A percentile compares a stretch with the other conserved stretches of the same genome.
phyloP scores from a whole-genome alignment of 2,797 vertebrate genomes.

The Halcyon chelicuti region DNA sequence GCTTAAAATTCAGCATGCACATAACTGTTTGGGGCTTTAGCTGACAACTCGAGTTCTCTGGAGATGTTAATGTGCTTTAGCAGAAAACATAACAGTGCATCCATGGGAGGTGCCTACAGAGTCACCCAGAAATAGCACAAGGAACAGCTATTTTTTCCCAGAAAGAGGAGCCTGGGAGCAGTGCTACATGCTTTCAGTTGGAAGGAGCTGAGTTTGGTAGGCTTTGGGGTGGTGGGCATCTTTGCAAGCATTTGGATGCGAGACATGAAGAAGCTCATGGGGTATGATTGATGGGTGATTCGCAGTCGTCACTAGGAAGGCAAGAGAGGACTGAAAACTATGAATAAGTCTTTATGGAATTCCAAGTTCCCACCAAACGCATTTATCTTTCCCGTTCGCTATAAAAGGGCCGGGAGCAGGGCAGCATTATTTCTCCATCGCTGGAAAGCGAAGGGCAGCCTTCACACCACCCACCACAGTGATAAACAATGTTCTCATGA shows the following conservation, averaged over 20 bases:
- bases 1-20: slow-evolving; percentile 59
- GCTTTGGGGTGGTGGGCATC: slow-evolving; percentile 4
- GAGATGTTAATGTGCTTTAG: slow-evolving; percentile 55
- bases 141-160: slow-evolving; percentile 51
- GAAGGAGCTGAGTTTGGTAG: background rate
- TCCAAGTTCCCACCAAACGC: slow-evolving; percentile 44
- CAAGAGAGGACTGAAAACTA: slow-evolving; percentile 2
- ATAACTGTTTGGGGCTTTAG: slow-evolving; percentile 35
- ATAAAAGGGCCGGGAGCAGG: background rate
- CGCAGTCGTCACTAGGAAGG: background rate
- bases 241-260: background rate
- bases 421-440: background rate
- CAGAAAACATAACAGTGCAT: slow-evolving; percentile 51
- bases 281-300: background rate
- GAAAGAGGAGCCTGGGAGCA: slow-evolving; percentile 43
- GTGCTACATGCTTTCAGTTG: background rate
- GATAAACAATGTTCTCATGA: slow-evolving; percentile 59
- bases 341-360: slow-evolving; percentile 44
- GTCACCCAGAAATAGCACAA: slow-evolving; percentile 53
- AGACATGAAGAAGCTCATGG: background rate
- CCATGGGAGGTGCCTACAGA: slow-evolving; percentile 56
- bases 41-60: slow-evolving; percentile 38
- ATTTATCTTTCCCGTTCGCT: slow-evolving; percentile 33
- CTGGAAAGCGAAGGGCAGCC: slow-evolving; percentile 52
- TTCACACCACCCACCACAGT: slow-evolving; percentile 4